Percentiles rank a stretch among this genome's conserved stretches.
phyloP scores from a whole-genome alignment of 2,113 vertebrate species.

The Osmerus mordax region DNA sequence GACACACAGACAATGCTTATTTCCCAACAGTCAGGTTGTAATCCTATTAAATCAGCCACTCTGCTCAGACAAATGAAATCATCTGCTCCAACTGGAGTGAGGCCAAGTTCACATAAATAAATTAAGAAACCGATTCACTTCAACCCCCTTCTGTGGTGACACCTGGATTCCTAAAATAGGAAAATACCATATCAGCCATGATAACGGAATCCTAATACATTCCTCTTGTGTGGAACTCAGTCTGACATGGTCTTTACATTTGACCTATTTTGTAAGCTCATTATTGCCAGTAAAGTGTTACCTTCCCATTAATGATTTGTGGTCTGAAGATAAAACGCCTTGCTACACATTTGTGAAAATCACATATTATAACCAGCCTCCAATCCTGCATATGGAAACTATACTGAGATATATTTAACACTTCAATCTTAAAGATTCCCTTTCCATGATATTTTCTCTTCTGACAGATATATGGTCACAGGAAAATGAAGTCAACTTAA shows the following conservation, averaged over 20 bases:
- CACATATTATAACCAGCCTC: not conserved
- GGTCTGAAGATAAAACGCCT: conserved; percentile 6
- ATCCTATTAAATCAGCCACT: conserved; percentile 64
- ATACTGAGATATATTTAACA: no score
- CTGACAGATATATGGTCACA: no score
- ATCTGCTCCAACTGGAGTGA: conserved; percentile 62
- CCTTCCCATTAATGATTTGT: conserved; percentile 1
- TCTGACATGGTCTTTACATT: conserved; percentile 24
- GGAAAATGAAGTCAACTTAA: no score
- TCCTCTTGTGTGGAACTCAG: conserved; percentile 34
- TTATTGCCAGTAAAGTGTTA: conserved; percentile 5
- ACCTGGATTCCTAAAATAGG: conserved; percentile 58
- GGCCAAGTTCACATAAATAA: conserved; percentile 69
- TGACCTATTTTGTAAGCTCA: conserved; percentile 21
- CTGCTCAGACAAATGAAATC: conserved; percentile 68
- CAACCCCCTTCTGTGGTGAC: conserved; percentile 58
- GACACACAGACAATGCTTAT: conserved; percentile 46
- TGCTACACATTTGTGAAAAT: conserved; percentile 6
- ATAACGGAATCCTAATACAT: conserved; percentile 59
- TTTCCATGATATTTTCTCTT: no score
- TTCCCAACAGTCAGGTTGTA: conserved; percentile 65
- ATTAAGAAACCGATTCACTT: conserved; percentile 68
- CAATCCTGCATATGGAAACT: no score
- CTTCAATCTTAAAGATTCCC: no score
- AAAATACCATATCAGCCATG: conserved; percentile 50